Evolutionary conservation across 2,797 vertebrate species (phyloP), one percentile per base, ranked within the genome.

Genomic region (Phoeniculus purpureus): DNA sequence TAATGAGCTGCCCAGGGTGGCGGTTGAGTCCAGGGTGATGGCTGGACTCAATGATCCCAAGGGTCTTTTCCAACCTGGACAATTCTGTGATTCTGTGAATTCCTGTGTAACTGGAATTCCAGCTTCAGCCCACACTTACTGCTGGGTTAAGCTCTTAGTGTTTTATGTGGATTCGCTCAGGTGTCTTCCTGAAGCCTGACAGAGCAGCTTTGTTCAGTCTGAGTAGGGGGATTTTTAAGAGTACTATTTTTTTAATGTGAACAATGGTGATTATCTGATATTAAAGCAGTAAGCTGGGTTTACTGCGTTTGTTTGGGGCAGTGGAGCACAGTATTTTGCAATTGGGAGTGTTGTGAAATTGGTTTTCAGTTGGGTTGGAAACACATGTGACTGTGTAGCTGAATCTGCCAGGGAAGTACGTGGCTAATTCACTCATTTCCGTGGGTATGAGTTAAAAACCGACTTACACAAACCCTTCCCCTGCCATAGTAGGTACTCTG

Each of bases 321-420:
- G 22, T 1, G 47, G 12, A 66, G 66, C 47, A 23, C 75, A 40
- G 0, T 67, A 47, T 88, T 94, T 94, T 94, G 94, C 91, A 95
- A 34, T 5, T 40, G 64, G n/a, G 45, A 71, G 74, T 78, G 72
- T 93, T 86, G 90, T 93, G 90, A 91, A 95, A 96, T n/a, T 47
- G 68, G 19, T 65, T 77, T 77, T 68, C 27, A 4, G 8, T n/a
- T 77, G 55, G 34, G 43, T 71, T 71, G 61, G 61, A 80, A 77
- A 52, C 18, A 6, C 68, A 15, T 22, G 60, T 84, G 94, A 59
- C 78, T 25, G 25, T 3, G 40, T 50, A 37, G 74, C 81, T 62
- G 59, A 19, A 32, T 60, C 70, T 89, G 85, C 91, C 64, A 40
- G 64, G 84, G 82, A 75, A 27, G 55, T 43, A 1, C 32, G 19